Conservation (phyloP, 2,113 vertebrate genomes). For the Dicaeum eximium region DNA sequence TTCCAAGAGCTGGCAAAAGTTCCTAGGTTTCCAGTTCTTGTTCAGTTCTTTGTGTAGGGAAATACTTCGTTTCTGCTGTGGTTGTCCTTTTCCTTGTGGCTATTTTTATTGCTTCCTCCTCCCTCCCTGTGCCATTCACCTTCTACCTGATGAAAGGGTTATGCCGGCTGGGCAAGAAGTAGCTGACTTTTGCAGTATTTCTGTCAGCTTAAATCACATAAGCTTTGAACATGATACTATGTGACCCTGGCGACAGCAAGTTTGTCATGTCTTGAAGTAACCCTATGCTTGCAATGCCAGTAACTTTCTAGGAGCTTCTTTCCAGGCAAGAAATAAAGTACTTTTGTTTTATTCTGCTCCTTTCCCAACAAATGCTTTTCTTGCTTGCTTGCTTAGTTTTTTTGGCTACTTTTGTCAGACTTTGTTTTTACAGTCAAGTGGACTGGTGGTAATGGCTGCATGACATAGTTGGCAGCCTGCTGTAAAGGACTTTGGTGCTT, state of each 20-base stretch:
- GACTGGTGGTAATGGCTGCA: neutral
- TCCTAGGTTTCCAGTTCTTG: neutral
- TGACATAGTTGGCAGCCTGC: neutral
- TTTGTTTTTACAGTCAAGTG: neutral
- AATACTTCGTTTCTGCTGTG: neutral
- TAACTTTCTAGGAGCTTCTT: conserved; percentile 17
- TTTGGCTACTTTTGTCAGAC: neutral
- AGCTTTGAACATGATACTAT: neutral
- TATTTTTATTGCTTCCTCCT: neutral
- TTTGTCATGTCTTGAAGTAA: neutral
- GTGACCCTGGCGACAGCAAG: neutral
- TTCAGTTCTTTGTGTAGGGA: neutral
- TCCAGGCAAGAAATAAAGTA: neutral
- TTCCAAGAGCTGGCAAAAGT: neutral
- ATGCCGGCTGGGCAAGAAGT: neutral
- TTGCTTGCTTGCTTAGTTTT: neutral
- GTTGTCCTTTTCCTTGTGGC: neutral
- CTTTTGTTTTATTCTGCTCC: neutral
- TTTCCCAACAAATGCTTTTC: neutral
- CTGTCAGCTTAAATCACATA: neutral
- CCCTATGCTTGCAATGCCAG: neutral
- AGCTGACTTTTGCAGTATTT: conserved; percentile 4
- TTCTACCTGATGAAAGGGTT: neutral
- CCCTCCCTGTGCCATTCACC: neutral
- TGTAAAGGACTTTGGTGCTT: neutral